A percentile compares a stretch with the other conserved stretches of the same genome.
These are phyloP conservation scores for Zaprionus gabonicus DNA, from an alignment of 1,140 invertebrate genomes.

Conservation along the genomic window DNA sequence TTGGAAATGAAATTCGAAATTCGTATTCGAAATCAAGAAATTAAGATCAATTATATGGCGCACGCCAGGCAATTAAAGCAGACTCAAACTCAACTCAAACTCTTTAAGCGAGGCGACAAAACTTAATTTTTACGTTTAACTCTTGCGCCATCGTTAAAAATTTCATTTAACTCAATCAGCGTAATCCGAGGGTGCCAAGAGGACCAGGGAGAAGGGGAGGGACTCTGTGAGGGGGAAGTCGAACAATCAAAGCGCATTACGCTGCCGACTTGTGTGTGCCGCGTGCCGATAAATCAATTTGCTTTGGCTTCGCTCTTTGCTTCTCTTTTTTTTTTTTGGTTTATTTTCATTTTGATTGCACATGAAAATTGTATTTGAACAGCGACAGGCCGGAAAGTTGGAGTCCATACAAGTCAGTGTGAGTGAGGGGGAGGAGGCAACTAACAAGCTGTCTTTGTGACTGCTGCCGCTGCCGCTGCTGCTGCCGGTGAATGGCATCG, in stretches of 20 bases:
- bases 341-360: conserved; percentile 66
- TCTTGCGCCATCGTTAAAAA: conserved; percentile 67
- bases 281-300: conserved; percentile 80
- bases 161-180: conserved; percentile 76
- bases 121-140: conserved; percentile 70
- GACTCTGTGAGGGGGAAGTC: not conserved
- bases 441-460: conserved; percentile 36
- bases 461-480: conserved; percentile 1
- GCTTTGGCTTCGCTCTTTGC: conserved; percentile 31
- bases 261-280: conserved; percentile 63
- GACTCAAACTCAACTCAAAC: conserved; percentile 22
- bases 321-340: conserved; percentile 23
- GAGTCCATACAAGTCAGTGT: conserved; percentile 6
- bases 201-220: not conserved
- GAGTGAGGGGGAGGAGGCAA: not conserved
- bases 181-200: conserved; percentile 41
- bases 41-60: conserved; percentile 69
- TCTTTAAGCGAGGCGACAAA: conserved; percentile 51
- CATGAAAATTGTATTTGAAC: conserved; percentile 60
- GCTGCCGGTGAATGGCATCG: conserved; percentile 21
- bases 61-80: conserved; percentile 66
- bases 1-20: conserved; percentile 55
- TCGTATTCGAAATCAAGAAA: conserved; percentile 34
- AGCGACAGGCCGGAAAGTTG: conserved; percentile 22
- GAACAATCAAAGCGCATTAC: conserved; percentile 54